A percentile compares a stretch with the other conserved stretches of the same genome.
Evolutionary conservation across 2,888 invertebrate species (phyloP).

Genomic region (Meganola albula): DNA sequence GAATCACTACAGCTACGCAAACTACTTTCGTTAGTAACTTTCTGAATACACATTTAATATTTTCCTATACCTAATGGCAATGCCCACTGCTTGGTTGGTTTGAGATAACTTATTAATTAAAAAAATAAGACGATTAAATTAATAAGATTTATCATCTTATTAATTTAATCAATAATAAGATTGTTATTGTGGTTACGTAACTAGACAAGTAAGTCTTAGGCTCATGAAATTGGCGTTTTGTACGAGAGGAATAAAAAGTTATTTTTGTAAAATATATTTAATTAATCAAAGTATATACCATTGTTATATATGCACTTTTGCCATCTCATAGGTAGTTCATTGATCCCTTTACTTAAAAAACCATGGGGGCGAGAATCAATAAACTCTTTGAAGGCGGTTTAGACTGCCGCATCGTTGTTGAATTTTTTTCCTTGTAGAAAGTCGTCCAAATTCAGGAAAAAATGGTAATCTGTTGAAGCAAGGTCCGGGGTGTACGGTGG

Average conservation of each 20-base stretch:
- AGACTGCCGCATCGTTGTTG: constrained; percentile 5
- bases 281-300: constrained; percentile 3
- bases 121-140: too few species aligned
- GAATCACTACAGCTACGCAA: constrained; percentile 83
- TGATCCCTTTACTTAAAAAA: constrained; percentile 8
- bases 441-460: constrained; percentile 4
- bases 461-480: background rate
- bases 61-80: too few species aligned
- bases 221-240: background rate
- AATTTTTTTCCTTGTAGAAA: constrained; percentile 6
- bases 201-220: background rate
- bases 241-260: background rate
- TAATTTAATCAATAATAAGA: too few species aligned
- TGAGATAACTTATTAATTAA: too few species aligned
- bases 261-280: background rate
- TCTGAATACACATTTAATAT: too few species aligned
- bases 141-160: too few species aligned
- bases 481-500: background rate
- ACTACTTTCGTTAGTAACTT: constrained; percentile 85
- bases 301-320: constrained; percentile 7
- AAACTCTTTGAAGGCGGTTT: constrained; percentile 7
- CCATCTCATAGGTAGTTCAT: constrained; percentile 8
- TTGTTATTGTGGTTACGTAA: too few species aligned
- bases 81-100: too few species aligned
- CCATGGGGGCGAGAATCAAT: constrained; percentile 6